Conservation (phyloP, 2,113 vertebrate genomes). For the Micronisus gabar region DNA sequence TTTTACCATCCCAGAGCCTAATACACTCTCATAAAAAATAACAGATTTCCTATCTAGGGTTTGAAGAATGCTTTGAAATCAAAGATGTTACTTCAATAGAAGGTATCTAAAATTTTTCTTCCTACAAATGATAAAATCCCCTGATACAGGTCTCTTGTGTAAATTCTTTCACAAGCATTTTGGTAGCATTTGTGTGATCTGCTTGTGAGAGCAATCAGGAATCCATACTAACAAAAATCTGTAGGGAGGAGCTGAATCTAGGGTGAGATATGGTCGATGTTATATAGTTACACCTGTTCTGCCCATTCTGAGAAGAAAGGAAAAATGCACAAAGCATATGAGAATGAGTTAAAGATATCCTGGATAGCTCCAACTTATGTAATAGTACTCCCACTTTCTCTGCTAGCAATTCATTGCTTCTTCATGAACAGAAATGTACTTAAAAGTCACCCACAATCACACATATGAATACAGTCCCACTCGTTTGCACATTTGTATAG, state of each 20-base stretch:
- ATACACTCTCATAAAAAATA: not conserved
- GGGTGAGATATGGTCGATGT: not conserved
- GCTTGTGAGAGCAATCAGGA: not conserved
- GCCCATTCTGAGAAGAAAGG: not conserved
- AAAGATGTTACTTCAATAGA: not conserved
- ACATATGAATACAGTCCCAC: slow-evolving; percentile 47
- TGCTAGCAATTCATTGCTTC: slow-evolving; percentile 58
- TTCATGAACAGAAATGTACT: slow-evolving; percentile 61
- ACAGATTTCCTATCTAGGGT: not conserved
- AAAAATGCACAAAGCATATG: slow-evolving; percentile 11
- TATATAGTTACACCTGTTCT: not conserved
- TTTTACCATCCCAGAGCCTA: not conserved
- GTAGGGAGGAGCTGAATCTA: not conserved
- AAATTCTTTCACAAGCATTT: not conserved
- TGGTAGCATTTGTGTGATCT: not conserved
- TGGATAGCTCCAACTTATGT: slow-evolving; percentile 25
- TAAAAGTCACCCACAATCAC: slow-evolving; percentile 54
- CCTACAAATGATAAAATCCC: not conserved
- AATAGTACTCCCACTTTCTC: slow-evolving; percentile 60
- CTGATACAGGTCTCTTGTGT: not conserved
- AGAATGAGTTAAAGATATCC: slow-evolving; percentile 26
- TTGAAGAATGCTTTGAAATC: not conserved
- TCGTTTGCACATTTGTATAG: slow-evolving; percentile 32
- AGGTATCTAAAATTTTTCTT: not conserved
- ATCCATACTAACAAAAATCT: not conserved